Conservation (phyloP, 2,888 invertebrate species). For the Drosophila paracracens region DNA sequence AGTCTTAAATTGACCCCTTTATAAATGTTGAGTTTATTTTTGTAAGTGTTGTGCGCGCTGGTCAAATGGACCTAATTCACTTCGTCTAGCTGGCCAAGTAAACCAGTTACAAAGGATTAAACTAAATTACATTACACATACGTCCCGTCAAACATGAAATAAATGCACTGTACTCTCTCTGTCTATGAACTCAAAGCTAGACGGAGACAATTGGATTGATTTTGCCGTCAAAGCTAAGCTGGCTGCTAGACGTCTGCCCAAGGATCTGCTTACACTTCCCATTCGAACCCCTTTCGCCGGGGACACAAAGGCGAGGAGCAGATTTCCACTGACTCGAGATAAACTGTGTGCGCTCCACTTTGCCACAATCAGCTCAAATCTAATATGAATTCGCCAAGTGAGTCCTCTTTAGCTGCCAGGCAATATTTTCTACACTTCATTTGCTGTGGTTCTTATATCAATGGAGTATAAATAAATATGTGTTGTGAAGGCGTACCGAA, state of each 20-base stretch:
- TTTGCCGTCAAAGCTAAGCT: slow-evolving; percentile 35
- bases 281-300: background rate
- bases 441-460: slow-evolving; percentile 35
- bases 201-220: slow-evolving; percentile 59
- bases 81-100: background rate
- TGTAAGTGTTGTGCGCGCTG: background rate
- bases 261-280: background rate
- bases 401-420: slow-evolving; percentile 13
- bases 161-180: slow-evolving; percentile 17
- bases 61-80: background rate
- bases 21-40: background rate
- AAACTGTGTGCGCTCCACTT: slow-evolving; percentile 24
- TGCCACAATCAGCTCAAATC: slow-evolving; percentile 54
- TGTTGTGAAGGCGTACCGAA: background rate
- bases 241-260: slow-evolving; percentile 24
- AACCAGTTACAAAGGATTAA: slow-evolving; percentile 1
- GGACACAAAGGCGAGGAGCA: background rate
- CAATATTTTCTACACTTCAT: slow-evolving; percentile 23
- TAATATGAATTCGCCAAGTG: slow-evolving; percentile 54
- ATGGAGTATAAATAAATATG: slow-evolving; percentile 52
- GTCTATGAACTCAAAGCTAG: slow-evolving; percentile 26
- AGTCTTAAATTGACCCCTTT: background rate
- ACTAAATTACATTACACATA: slow-evolving; percentile 44
- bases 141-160: slow-evolving; percentile 35
- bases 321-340: slow-evolving; percentile 37